A percentile compares a stretch with the other conserved stretches of the same genome.
phyloP scores from a whole-genome alignment of 2,113 vertebrate genomes.

The Pangasianodon hypophthalmus region DNA sequence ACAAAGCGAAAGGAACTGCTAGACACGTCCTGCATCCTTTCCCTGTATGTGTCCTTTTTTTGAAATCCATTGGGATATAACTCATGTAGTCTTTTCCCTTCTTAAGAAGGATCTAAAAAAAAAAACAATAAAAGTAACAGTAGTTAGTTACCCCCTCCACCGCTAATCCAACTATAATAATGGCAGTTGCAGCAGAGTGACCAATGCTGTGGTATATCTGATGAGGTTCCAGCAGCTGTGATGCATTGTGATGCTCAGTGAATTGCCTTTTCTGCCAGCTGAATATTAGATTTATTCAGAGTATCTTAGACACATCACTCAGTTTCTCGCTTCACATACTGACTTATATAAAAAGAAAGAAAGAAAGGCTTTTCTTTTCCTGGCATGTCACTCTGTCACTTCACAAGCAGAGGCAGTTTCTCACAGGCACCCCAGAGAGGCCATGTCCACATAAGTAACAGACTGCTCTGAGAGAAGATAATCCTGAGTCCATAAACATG shows the following conservation, averaged over 20 bases:
- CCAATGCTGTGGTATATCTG: background rate
- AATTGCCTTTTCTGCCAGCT: background rate
- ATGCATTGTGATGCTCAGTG: background rate
- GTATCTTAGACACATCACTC: background rate
- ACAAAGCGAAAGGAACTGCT: background rate
- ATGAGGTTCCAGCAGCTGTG: slow-evolving; percentile 11
- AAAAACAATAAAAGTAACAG: background rate
- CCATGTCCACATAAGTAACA: background rate
- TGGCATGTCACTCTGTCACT: slow-evolving; percentile 1
- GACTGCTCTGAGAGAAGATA: background rate
- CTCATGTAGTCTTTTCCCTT: background rate
- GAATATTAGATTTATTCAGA: background rate
- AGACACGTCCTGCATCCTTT: background rate
- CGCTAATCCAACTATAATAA: background rate
- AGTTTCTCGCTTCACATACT: background rate
- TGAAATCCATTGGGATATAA: background rate
- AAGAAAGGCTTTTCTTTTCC: background rate
- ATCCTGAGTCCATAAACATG: background rate
- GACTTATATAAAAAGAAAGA: background rate
- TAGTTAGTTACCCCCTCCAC: background rate
- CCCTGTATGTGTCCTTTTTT: background rate
- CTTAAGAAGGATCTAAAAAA: background rate
- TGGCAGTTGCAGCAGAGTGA: background rate
- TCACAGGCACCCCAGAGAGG: background rate
- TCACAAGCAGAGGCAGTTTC: background rate